Base-by-base conservation (phyloP, 2,113 vertebrate species). In the Hemichromis elongatus region DNA sequence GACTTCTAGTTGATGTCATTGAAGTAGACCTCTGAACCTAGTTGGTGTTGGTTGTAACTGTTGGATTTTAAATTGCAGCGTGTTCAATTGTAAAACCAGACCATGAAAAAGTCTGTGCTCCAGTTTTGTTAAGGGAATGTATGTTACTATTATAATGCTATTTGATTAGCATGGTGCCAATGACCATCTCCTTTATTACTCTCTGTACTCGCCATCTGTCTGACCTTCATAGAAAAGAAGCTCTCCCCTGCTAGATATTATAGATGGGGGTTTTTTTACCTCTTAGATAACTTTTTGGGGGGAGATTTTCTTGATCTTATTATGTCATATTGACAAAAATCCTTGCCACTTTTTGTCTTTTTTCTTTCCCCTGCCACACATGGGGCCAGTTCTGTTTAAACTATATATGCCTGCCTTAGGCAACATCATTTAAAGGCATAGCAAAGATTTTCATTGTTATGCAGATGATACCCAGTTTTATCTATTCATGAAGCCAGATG, bases 191-290 rank as follows among this genome's bases (percentile, higher is more conserved):
- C 8, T 33, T 59, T 61, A 16, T 61, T 61, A 61, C 16, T 19
- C 2, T 35, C 5, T 11, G 2, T 61, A 11, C 16, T 2, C 16
- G 0, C 0, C 16, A 33, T 33, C 30, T 61, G 33, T 61, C 57
- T 61, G 57, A 1, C 57, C 28, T 19, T 6, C 57, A 0, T 61
- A 30, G 57, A 30, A 35, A 35, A 11, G 18, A 33, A 35, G 5
- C 30, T 30, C 9, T 6, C 56, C 14, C 30, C 28, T 4, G 16
- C 18, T 35, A 0, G 30, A 19, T 5, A 19, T 7, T 1, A 4
- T 21, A 12, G 0, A 21, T 37, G 10, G n/a, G n/a, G n/a, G 14
- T 14, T 40, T 30, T 0, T 33, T 33, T 3, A 45, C 30, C 30
- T 12, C 18, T 35, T 0, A 35, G 30, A 61, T 63, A 19, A 13